phyloP scores from a whole-genome alignment of 1,140 invertebrate species.

The Trichonephila inaurata region DNA sequence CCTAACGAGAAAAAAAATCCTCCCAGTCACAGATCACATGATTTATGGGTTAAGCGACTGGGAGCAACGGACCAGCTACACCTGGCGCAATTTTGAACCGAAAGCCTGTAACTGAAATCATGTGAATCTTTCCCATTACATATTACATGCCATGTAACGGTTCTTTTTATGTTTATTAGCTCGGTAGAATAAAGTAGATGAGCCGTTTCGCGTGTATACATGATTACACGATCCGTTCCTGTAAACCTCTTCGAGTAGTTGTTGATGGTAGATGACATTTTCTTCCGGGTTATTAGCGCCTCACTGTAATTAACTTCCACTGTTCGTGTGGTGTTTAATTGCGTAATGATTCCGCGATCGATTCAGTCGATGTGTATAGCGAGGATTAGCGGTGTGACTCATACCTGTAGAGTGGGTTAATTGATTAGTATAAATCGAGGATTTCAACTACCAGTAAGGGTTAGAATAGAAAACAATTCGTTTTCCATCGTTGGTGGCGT shows the following conservation, averaged over 20 bases:
- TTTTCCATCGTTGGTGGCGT: no score
- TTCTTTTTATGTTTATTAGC: background rate
- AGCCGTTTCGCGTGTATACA: background rate
- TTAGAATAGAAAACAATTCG: no score
- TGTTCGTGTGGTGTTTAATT: background rate
- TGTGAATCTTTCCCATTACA: conserved; percentile 6
- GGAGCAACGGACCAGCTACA: background rate
- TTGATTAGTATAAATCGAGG: background rate
- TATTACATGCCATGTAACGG: conserved; percentile 1
- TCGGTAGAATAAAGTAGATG: background rate
- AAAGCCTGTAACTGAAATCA: conserved; percentile 20
- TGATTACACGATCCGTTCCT: background rate
- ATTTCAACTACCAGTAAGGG: background rate
- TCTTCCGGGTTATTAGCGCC: conserved; percentile 28
- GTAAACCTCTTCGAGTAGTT: background rate
- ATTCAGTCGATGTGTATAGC: background rate
- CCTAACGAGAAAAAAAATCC: background rate
- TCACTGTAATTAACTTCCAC: background rate
- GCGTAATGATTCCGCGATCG: conserved; percentile 4
- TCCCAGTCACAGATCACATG: conserved; percentile 22
- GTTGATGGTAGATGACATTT: conserved; percentile 2
- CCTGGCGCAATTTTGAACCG: background rate
- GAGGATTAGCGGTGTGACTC: background rate
- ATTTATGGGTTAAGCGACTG: conserved; percentile 39
- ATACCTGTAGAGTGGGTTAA: background rate